Evolutionary conservation across 2,797 vertebrate species (phyloP).

Genomic region (Peromyscus attwateri): DNA sequence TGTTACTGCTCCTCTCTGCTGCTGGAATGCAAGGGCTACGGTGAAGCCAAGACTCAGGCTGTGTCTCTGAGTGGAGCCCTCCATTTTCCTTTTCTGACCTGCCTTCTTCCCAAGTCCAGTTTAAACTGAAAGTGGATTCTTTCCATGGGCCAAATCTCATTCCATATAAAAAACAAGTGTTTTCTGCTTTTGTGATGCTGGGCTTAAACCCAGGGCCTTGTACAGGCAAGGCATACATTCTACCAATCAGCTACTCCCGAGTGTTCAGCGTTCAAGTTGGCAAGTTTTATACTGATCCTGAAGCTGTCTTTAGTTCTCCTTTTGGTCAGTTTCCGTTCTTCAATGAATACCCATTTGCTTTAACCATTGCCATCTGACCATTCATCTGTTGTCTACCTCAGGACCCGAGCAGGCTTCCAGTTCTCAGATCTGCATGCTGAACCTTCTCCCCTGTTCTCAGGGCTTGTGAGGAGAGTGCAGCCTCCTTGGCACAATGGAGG

Average conservation of each 20-base stretch:
- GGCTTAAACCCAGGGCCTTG: neutral
- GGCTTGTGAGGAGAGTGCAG: neutral
- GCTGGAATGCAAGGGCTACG: too few species aligned
- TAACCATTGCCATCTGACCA: neutral
- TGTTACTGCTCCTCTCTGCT: accelerated
- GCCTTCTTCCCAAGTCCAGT: neutral
- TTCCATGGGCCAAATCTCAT: neutral
- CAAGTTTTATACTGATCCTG: neutral
- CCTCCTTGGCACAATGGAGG: accelerated
- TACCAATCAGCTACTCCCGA: neutral
- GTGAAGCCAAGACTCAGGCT: neutral
- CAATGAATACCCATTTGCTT: neutral
- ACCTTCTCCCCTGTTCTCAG: neutral
- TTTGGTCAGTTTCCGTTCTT: neutral
- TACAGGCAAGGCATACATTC: too few species aligned
- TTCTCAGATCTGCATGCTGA: neutral
- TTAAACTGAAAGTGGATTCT: neutral
- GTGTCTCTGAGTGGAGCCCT: neutral
- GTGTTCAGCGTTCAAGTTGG: neutral
- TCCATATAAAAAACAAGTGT: neutral
- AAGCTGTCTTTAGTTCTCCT: neutral
- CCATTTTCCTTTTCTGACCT: neutral
- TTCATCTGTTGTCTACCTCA: neutral
- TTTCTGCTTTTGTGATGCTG: neutral
- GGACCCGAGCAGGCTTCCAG: neutral